Evolutionary conservation across 2,113 vertebrate species (phyloP).

Genomic region (Aspidoscelis tigris): DNA sequence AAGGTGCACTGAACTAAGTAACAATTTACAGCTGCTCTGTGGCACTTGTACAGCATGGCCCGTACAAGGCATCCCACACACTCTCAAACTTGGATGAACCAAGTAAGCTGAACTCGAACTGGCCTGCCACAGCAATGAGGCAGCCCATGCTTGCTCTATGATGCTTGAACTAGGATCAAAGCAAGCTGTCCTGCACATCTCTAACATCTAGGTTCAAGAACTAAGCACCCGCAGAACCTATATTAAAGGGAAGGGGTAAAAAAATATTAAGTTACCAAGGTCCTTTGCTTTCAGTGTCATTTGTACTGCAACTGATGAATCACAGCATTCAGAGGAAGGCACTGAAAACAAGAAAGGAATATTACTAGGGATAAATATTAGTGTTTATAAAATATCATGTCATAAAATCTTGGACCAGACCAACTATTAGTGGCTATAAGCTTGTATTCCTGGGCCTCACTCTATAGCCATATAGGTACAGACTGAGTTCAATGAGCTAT

Average conservation of each 20-base stretch:
- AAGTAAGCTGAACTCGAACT: no score
- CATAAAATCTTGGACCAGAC: background rate
- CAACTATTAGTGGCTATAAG: background rate
- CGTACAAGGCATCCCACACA: no score
- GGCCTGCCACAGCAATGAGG: no score
- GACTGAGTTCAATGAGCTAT: background rate
- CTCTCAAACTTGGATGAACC: no score
- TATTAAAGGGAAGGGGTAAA: constrained; percentile 39
- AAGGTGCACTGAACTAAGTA: no score
- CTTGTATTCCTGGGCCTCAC: background rate
- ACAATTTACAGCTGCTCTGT: no score
- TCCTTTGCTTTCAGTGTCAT: constrained; percentile 91
- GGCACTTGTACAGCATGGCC: no score
- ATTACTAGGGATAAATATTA: constrained; percentile 41
- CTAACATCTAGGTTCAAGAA: constrained; percentile 30
- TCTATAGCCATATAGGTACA: background rate
- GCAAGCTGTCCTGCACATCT: no score
- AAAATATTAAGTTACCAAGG: constrained; percentile 81
- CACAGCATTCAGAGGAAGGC: constrained; percentile 85
- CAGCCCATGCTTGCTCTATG: no score
- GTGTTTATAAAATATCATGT: constrained; percentile 3
- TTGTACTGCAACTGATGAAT: constrained; percentile 86
- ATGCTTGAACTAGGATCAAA: no score
- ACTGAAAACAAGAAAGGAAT: constrained; percentile 73
- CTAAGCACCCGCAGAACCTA: constrained; percentile 54